phyloP scores from a whole-genome alignment of 2,888 invertebrate genomes.

The Conchocele bisecta region DNA sequence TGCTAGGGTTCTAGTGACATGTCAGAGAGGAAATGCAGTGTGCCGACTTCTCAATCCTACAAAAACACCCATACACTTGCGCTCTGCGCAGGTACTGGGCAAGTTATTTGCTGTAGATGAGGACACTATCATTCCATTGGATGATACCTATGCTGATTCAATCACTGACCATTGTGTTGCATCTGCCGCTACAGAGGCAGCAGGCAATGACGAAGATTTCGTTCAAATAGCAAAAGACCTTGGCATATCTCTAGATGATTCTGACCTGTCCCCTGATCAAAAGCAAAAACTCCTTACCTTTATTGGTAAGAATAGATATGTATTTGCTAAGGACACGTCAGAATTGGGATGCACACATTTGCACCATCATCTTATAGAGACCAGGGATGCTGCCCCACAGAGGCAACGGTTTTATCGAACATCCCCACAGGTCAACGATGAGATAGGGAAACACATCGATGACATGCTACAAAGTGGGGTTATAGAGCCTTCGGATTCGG shows the following conservation, averaged over 20 bases:
- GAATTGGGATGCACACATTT: slow-evolving; percentile 41
- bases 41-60: too few species aligned
- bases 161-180: too few species aligned
- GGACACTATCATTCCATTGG: too few species aligned
- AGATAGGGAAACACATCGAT: slow-evolving; percentile 1
- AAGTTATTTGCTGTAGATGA: too few species aligned
- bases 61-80: too few species aligned
- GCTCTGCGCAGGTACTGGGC: too few species aligned
- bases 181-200: too few species aligned
- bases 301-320: slow-evolving; percentile 25
- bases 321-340: slow-evolving; percentile 43
- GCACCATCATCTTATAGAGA: slow-evolving; percentile 18
- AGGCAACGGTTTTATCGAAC: slow-evolving; percentile 16
- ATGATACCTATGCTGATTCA: too few species aligned
- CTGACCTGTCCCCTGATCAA: slow-evolving; percentile 3
- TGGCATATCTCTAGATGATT: slow-evolving; percentile 27
- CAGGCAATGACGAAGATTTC: too few species aligned
- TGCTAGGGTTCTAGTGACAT: too few species aligned
- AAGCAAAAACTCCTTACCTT: slow-evolving; percentile 16
- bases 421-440: slow-evolving; percentile 4
- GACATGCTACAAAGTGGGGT: slow-evolving; percentile 19
- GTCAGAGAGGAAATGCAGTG: too few species aligned
- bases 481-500: slow-evolving; percentile 17
- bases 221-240: slow-evolving; percentile 1
- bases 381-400: slow-evolving; percentile 15